Conservation (phyloP, 1,140 invertebrate genomes). For the Drosophila ironensis region DNA sequence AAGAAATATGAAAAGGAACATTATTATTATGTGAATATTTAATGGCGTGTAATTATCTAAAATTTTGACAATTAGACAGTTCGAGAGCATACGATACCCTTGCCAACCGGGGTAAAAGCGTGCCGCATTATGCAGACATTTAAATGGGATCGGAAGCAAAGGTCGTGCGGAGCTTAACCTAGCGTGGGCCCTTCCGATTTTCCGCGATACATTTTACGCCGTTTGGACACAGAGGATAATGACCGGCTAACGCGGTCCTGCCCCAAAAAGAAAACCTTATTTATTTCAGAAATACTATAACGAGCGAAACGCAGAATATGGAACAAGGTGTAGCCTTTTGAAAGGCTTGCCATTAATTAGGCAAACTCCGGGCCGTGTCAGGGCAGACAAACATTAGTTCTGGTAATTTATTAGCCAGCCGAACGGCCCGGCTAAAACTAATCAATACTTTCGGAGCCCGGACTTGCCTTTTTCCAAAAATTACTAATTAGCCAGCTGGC, state of each 20-base stretch:
- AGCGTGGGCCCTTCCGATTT: slow-evolving; percentile 28
- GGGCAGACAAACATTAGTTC: slow-evolving; percentile 74
- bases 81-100: no score
- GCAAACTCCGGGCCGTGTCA: slow-evolving; percentile 40
- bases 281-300: slow-evolving; percentile 23
- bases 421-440: slow-evolving; percentile 29
- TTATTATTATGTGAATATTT: slow-evolving; percentile 79
- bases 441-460: slow-evolving; percentile 56
- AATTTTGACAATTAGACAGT: slow-evolving; percentile 79
- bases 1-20: slow-evolving; percentile 12
- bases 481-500: slow-evolving; percentile 40
- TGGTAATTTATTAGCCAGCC: slow-evolving; percentile 63
- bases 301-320: slow-evolving; percentile 28
- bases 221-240: slow-evolving; percentile 79
- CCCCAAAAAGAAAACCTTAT: slow-evolving; percentile 51
- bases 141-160: slow-evolving; percentile 1
- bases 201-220: slow-evolving; percentile 76
- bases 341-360: slow-evolving; percentile 80
- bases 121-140: no score
- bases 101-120: no score
- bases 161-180: slow-evolving; percentile 42
- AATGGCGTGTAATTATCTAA: slow-evolving; percentile 80
- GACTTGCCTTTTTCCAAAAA: slow-evolving; percentile 35
- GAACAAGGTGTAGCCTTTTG: slow-evolving; percentile 72
- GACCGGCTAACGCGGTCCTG: slow-evolving; percentile 34